Percentiles rank a stretch among this genome's conserved stretches.
These are phyloP conservation scores for Desmophyllum pertusum DNA, from an alignment of 92 coral and sea anemone species.

Conservation along the genomic window DNA sequence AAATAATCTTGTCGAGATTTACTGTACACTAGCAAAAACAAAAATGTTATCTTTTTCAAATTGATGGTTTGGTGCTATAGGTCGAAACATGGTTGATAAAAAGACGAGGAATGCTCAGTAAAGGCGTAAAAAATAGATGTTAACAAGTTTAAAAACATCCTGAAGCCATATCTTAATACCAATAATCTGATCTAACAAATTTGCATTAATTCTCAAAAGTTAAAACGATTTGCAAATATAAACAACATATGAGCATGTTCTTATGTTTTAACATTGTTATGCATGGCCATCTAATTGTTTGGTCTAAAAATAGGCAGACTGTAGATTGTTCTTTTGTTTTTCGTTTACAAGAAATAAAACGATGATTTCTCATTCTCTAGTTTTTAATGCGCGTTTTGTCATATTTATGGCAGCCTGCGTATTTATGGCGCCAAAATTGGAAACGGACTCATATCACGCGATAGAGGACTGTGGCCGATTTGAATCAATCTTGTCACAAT, in stretches of 20 bases:
- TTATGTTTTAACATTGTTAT: neutral
- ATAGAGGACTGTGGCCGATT: neutral
- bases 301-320: neutral
- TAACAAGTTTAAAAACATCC: neutral
- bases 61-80: neutral
- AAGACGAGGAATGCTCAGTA: neutral
- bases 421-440: too few species aligned
- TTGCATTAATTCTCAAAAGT: slow-evolving; percentile 1
- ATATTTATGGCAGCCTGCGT: too few species aligned
- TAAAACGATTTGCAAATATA: neutral
- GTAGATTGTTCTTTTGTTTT: neutral
- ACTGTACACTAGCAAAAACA: neutral
- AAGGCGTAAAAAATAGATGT: neutral
- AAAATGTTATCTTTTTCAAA: neutral
- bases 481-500: neutral
- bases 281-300: neutral
- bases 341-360: neutral
- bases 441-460: neutral
- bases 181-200: neutral
- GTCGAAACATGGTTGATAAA: neutral
- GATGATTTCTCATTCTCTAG: neutral
- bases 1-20: neutral
- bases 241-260: neutral
- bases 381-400: neutral
- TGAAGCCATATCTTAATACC: neutral